Base-by-base conservation (phyloP, 2,797 vertebrate species). In the Danionella dracula region DNA sequence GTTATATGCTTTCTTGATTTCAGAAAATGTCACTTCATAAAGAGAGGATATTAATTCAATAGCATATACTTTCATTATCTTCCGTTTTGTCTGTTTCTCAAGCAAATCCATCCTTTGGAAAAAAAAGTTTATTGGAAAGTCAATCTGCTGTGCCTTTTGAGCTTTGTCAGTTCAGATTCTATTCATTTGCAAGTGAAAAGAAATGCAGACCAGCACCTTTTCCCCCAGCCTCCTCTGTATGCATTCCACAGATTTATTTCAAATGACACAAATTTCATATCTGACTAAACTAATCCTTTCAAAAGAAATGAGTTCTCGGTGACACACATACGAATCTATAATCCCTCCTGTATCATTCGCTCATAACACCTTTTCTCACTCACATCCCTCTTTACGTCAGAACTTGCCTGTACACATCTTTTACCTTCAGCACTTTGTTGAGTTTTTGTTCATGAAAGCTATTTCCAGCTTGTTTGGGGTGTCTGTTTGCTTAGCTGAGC, bases 381-480 rank as follows among this genome's bases (percentile, higher is more conserved):
- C 32, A 27, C 27, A 38, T 10, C 9, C 27, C n/a, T 17, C 2
- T 4, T 8, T 54, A 34, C 11, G 35, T 45, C 19, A 8, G 4
- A 37, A 65, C 34, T 34, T 55, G 50, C 62, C 16, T 45, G 54
- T 53, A 37, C 20, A 19, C 62, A 35, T 65, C 40, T 54, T 53
- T 37, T 32, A 37, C 61, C 40, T 37, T n/a, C 13, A 23, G 54
- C 62, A 54, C 50, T 44, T 65, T 65, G 40, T 34, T 44, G 27
- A 0, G 4, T 19, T 41, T 56, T 55, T 56, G 10, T 20, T 11
- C 31, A 27, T 37, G 7, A 65, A 65, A 64, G 62, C 50, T 65
- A 45, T 65, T 65, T 65, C 44, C 62, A 45, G 49, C n/a, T n/a
- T n/a, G n/a, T n/a, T n/a, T 54, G 50, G 49, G 20, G 38, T 64